phyloP scores from a whole-genome alignment of 1,140 invertebrate genomes.

The Liolophura sinensis region DNA sequence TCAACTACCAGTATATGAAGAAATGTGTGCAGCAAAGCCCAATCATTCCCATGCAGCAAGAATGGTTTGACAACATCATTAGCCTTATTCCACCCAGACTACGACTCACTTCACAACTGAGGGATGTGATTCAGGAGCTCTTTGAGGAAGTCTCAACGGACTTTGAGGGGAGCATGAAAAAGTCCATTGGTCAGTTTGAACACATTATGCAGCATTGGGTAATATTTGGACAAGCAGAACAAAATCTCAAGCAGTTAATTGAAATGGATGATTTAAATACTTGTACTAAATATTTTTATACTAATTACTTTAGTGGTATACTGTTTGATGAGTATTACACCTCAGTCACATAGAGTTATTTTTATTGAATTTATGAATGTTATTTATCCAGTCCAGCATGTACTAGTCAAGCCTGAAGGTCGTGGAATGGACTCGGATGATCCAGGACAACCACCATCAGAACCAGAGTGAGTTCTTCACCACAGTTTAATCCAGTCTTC shows the following conservation, averaged over 20 bases:
- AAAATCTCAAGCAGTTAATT: no score
- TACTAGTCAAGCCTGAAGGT: slow-evolving; percentile 51
- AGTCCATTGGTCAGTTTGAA: slow-evolving; percentile 50
- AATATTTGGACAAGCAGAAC: no score
- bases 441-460: slow-evolving; percentile 46
- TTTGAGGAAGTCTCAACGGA: slow-evolving; percentile 52
- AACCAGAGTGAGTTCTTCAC: slow-evolving; percentile 41
- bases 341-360: no score
- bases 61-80: slow-evolving; percentile 53
- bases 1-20: slow-evolving; percentile 57
- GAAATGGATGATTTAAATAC: no score
- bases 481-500: background rate
- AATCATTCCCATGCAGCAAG: slow-evolving; percentile 53
- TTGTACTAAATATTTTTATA: no score
- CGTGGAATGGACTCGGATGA: slow-evolving; percentile 55
- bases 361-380: background rate
- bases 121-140: slow-evolving; percentile 41
- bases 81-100: slow-evolving; percentile 48
- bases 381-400: slow-evolving; percentile 50
- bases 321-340: no score
- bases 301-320: no score
- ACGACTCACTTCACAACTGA: slow-evolving; percentile 29
- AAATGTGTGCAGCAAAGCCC: slow-evolving; percentile 53
- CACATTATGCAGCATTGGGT: no score
- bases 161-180: slow-evolving; percentile 55